These are phyloP conservation scores for Egretta garzetta DNA, from an alignment of 2,113 vertebrate species.

Conservation along the genomic window DNA sequence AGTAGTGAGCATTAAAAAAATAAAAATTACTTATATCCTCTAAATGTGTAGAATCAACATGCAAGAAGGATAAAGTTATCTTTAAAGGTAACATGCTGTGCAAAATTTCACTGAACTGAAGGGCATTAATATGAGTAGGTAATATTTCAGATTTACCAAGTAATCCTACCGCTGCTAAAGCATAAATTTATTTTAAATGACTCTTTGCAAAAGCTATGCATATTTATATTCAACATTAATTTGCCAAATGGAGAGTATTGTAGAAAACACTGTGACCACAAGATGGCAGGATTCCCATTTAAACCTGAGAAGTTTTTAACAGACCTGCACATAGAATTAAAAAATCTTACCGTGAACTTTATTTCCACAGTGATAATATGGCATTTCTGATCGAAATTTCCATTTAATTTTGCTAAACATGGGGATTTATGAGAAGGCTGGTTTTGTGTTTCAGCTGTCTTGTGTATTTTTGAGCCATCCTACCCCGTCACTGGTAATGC, in stretches of 20 bases:
- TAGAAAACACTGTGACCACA: conserved; percentile 1
- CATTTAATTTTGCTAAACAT: background rate
- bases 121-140: background rate
- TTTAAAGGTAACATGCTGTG: background rate
- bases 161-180: background rate
- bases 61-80: background rate
- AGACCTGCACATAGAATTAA: rapidly evolving
- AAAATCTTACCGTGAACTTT: background rate
- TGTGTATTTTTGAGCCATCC: background rate
- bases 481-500: background rate
- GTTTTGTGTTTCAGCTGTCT: background rate
- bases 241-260: background rate
- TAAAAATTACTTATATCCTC: background rate
- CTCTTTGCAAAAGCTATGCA: background rate
- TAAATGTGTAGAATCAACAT: background rate
- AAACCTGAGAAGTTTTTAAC: background rate
- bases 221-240: background rate
- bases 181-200: background rate
- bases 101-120: background rate
- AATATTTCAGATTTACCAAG: background rate
- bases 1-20: background rate
- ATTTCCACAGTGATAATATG: conserved; percentile 6
- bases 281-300: conserved; percentile 79
- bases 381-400: conserved; percentile 15
- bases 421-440: background rate